These are phyloP conservation scores for Eristalis pertinax DNA, from an alignment of 2,888 invertebrate genomes.

Conservation along the genomic window DNA sequence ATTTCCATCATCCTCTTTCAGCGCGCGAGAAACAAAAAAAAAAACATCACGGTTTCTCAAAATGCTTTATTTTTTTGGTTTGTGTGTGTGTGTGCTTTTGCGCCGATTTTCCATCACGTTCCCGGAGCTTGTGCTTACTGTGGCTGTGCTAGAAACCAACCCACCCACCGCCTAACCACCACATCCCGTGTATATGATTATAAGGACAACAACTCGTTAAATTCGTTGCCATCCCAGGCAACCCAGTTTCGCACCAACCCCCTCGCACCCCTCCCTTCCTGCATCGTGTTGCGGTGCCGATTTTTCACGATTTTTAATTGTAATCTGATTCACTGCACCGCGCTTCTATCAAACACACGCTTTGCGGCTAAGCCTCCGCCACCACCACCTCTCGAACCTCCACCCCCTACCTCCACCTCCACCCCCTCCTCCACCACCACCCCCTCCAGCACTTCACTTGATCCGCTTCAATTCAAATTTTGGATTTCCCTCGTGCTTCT, in stretches of 20 bases:
- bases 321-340: conserved; percentile 26
- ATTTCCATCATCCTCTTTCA: not conserved
- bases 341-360: not conserved
- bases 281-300: not conserved
- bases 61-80: not conserved
- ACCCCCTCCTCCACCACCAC: not conserved
- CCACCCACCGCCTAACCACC: too few species aligned
- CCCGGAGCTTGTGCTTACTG: not conserved
- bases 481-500: not conserved
- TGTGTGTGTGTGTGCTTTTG: not conserved
- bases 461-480: not conserved
- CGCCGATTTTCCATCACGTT: not conserved
- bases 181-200: too few species aligned
- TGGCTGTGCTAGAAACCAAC: not conserved
- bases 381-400: too few species aligned
- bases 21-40: not conserved
- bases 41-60: not conserved
- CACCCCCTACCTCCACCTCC: not conserved
- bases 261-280: not conserved
- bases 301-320: conserved; percentile 31
- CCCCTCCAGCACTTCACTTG: too few species aligned
- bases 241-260: not conserved
- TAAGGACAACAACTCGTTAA: conserved; percentile 40
- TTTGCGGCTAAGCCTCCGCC: not conserved
- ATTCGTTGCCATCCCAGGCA: conserved; percentile 34